Evolutionary conservation across 2,888 invertebrate species (phyloP), one percentile per base, ranked within the genome.

Genomic region (Dolichomitus sp.): DNA sequence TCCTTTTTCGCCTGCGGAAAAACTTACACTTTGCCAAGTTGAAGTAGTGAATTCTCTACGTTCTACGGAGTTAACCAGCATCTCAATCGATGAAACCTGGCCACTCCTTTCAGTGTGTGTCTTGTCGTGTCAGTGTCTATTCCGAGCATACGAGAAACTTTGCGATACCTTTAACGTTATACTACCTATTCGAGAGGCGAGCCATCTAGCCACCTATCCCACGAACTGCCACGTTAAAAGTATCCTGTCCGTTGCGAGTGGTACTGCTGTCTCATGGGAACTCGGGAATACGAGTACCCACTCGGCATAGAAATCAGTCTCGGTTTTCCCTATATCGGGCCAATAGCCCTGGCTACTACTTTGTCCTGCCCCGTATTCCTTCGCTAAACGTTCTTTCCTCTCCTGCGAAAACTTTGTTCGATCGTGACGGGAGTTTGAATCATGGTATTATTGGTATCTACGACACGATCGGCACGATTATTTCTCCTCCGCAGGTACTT

Each of bases 361-460:
- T 50, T 48, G 23, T 65, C 54, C 33, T 61, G 12, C 27, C 68
- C 72, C 50, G 52, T 75, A 52, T 70, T 75, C 65, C 42, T 59
- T 52, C 54, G 75, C 78, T 63, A 81, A 85, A 80, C 74, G 81
- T 72, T 76, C 74, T 84, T 81, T 78, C 74, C 66, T 73, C 75
- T 57, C 52, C 50, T 37, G 63, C 74, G 66, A 80, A 84, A 85
- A 85, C 80, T 85, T 85, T 78, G 84, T 82, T 84, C 78, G 84
- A 75, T 84, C 85, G 85, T 85, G 85, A 85, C 84, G 57, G 63
- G 84, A 75, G 78, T 85, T 81, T 81, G 79, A 81, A 83, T 81
- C 66, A 76, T 69, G 54, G 77, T n/a, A 79, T 77, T 83, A 73
- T 81, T 74, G 63, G 50, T 77, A 83, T 76, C 78, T 81, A 80